These are phyloP conservation scores for Nysson spinosus DNA, from an alignment of 2,888 invertebrate genomes.

Conservation along the genomic window DNA sequence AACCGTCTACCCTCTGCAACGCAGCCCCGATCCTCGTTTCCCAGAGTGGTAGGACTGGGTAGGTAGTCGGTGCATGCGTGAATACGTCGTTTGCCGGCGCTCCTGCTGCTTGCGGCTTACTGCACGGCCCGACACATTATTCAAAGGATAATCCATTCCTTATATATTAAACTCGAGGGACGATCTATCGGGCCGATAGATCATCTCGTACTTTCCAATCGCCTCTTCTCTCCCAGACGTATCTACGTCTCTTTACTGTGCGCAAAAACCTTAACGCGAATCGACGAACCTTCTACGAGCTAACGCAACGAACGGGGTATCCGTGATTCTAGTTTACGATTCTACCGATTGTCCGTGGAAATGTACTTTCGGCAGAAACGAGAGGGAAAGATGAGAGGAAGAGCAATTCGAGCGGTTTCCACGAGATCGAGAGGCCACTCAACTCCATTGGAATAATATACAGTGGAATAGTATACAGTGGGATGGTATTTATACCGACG, in stretches of 20 bases:
- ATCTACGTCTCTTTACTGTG: too few relatives aligned
- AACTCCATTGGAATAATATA: slow-evolving; percentile 61
- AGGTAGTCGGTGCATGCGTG: neutral
- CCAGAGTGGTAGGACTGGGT: neutral
- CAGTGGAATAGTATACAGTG: slow-evolving; percentile 57
- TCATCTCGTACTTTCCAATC: slow-evolving; percentile 20
- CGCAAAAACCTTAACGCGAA: too few relatives aligned
- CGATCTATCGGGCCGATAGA: slow-evolving; percentile 64
- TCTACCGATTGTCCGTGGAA: too few relatives aligned
- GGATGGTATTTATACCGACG: slow-evolving; percentile 59
- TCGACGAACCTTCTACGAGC: too few relatives aligned
- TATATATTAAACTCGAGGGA: slow-evolving; percentile 64
- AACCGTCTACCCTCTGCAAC: slow-evolving; percentile 30
- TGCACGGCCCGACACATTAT: slow-evolving; percentile 64
- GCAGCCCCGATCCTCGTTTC: slow-evolving; percentile 50
- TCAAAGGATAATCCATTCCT: slow-evolving; percentile 73
- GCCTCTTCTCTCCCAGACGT: too few relatives aligned
- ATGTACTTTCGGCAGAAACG: too few relatives aligned
- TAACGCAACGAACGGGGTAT: too few relatives aligned
- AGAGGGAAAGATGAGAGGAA: too few relatives aligned
- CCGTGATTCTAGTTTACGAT: neutral
- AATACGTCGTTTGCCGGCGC: slow-evolving; percentile 44
- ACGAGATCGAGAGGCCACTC: slow-evolving; percentile 54
- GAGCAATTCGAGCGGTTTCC: slow-evolving; percentile 13
- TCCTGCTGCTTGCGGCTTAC: slow-evolving; percentile 64